Evolutionary conservation across 2,113 vertebrate species (phyloP), one percentile per base, ranked within the genome.

Genomic region (Rallus limicola): DNA sequence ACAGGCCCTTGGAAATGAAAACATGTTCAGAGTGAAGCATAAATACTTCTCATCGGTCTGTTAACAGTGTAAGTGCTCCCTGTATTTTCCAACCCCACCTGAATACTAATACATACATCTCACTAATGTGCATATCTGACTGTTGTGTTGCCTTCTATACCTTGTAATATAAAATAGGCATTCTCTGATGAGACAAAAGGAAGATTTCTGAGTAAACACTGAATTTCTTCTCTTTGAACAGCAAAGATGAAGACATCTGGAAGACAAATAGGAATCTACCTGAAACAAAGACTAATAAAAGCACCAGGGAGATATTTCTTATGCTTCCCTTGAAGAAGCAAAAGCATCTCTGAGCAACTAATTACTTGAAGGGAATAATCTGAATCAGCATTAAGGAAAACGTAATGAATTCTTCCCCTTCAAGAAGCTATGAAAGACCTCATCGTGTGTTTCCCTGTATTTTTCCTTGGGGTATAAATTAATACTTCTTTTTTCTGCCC

Each of bases 1-100:
- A 80, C 38, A 42, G 53, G 52, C 16, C 55, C 72, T 69, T 83
- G 74, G 88, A 94, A 96, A 91, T 63, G 75, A 69, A 89, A 95
- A 81, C 48, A 21, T 6, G 8, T 70, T 78, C 3, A 7, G 52
- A 78, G 56, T 85, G 89, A 95, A 92, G 42, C 4, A 0, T 31
- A 92, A 91, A 91, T 52, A 33, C 34, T 83, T 84, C 29, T 46
- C 52, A 81, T 29, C 7, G 7, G 46, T 50, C 85, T 77, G 40
- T 31, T 46, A 86, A 80, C 26, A 40, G 5, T 78, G 17, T 70
- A 84, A 91, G 86, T 42, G 36, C 34, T 68, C 23, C 53, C 29
- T 85, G 58, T 46, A 75, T 25, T 46, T 77, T n/a, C 44, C 53
- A 79, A 24, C 21, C 40, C 38, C 1, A 1, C 25, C 33, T 9